Percentiles rank a stretch among this genome's conserved stretches.
Conservation (phyloP, 2,888 invertebrate species). For the Notodonta dromedarius region DNA sequence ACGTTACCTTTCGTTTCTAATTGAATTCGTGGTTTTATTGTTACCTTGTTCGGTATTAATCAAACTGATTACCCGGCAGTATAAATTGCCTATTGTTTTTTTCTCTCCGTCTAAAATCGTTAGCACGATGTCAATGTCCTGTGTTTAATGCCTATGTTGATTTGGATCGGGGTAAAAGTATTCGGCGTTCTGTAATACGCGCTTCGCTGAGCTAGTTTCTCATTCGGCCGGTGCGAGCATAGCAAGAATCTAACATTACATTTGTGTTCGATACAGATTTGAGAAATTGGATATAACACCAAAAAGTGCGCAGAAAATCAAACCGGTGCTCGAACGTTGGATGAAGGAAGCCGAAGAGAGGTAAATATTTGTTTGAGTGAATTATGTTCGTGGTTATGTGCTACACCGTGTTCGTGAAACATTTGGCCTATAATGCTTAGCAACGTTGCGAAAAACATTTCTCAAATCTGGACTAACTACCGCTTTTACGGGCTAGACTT, state of each 20-base stretch:
- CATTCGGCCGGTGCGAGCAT: constrained; percentile 65
- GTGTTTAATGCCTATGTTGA: constrained; percentile 80
- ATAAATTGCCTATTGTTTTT: constrained; percentile 83
- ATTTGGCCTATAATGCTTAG: constrained; percentile 82
- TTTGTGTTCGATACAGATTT: constrained; percentile 91
- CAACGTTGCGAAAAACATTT: constrained; percentile 76
- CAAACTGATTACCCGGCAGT: constrained; percentile 81
- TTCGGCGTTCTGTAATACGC: constrained; percentile 45
- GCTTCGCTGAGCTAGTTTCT: constrained; percentile 48
- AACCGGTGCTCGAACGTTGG: constrained; percentile 99
- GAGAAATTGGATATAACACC: constrained; percentile 99
- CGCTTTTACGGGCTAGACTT: constrained; percentile 73
- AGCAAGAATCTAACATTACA: constrained; percentile 77
- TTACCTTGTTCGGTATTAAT: constrained; percentile 81
- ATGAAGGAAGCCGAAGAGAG: constrained; percentile 99
- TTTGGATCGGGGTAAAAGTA: constrained; percentile 62
- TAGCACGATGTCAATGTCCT: constrained; percentile 87
- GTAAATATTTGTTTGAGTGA: constrained; percentile 85
- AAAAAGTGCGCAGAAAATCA: constrained; percentile 99
- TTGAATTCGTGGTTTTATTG: constrained; percentile 81
- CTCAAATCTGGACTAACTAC: constrained; percentile 84
- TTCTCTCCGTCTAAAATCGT: constrained; percentile 72
- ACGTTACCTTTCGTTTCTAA: constrained; percentile 82
- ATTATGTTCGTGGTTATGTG: constrained; percentile 73
- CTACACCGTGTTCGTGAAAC: constrained; percentile 75